Conservation (phyloP, 2,888 invertebrate species). For the Aphelenchoides bicaudatus region DNA sequence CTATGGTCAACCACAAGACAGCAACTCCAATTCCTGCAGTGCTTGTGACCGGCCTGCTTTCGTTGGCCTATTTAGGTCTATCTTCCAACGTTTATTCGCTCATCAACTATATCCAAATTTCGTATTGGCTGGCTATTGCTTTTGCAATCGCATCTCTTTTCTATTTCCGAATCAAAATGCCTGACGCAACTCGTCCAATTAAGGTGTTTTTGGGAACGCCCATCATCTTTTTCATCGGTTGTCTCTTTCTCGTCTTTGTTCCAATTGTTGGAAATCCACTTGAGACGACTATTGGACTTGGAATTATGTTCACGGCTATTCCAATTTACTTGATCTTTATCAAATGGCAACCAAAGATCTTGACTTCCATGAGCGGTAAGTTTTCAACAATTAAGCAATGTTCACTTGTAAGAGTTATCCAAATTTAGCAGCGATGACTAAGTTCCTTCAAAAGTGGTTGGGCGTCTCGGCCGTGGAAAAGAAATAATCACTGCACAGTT, state of each 20-base stretch:
- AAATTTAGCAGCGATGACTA: no score
- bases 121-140: constrained; percentile 77
- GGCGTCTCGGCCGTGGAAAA: no score
- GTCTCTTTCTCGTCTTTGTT: constrained; percentile 79
- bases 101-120: constrained; percentile 83
- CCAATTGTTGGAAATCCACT: constrained; percentile 77
- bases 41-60: constrained; percentile 72
- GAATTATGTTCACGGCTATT: constrained; percentile 58
- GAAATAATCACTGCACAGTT: no score
- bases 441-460: no score
- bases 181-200: constrained; percentile 83
- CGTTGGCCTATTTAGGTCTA: constrained; percentile 78
- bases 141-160: constrained; percentile 89
- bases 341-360: constrained; percentile 33
- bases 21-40: constrained; percentile 64
- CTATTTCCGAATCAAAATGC: constrained; percentile 82
- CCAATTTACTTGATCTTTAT: constrained; percentile 60
- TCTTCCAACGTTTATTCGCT: constrained; percentile 14
- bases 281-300: constrained; percentile 66
- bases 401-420: no score
- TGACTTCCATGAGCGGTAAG: constrained; percentile 6
- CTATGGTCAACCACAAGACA: constrained; percentile 63
- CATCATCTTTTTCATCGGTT: constrained; percentile 77
- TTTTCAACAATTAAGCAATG: background rate
- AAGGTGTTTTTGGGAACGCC: constrained; percentile 68